Evolutionary conservation across 2,113 vertebrate species (phyloP), one percentile per base, ranked within the genome.

Genomic region (Lethenteron reissneri): DNA sequence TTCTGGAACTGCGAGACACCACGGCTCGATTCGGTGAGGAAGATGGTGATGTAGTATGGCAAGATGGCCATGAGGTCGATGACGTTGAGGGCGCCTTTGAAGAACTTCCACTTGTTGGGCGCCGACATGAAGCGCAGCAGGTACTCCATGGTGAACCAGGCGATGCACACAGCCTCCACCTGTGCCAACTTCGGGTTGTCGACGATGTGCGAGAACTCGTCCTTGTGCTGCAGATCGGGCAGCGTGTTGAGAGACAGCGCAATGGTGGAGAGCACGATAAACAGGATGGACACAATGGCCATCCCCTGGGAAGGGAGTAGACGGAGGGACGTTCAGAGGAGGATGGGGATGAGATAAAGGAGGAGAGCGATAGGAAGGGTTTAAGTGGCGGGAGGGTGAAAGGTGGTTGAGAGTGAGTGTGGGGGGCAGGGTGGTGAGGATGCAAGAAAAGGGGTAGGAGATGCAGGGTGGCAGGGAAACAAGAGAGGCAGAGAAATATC

Each of bases 161-260:
- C 64, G 64, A 68, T 68, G 64, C 64, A 68, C 11, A 68, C 64
- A 11, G 64, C 64, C 64, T 68, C 64, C 64, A 68, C 64, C n/a
- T 68, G 64, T 2, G 64, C 64, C 64, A 68, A 11, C 11, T n/a
- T 68, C 11, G 64, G 64, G 64, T 68, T 68, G 64, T 68, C 64
- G 21, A 9, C 11, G n/a, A 21, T 9, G n/a, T 68, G 64, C 11
- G n/a, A n/a, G 21, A 68, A 68, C n/a, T 68, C 11, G 3, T 68
- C 64, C 64, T 17, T 17, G n/a, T n/a, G n/a, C 11, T 68, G 64
- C 25, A 68, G 11, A n/a, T 68, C 64, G n/a, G 64, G 64, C 25
- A 68, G 64, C 25, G 64, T 68, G 64, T 68, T 68, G 64, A 68
- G 64, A 21, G 64, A 68, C 8, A 68, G 64, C 11, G 64, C 64